Conservation (phyloP, 2,113 vertebrate genomes). For the Vidua macroura region DNA sequence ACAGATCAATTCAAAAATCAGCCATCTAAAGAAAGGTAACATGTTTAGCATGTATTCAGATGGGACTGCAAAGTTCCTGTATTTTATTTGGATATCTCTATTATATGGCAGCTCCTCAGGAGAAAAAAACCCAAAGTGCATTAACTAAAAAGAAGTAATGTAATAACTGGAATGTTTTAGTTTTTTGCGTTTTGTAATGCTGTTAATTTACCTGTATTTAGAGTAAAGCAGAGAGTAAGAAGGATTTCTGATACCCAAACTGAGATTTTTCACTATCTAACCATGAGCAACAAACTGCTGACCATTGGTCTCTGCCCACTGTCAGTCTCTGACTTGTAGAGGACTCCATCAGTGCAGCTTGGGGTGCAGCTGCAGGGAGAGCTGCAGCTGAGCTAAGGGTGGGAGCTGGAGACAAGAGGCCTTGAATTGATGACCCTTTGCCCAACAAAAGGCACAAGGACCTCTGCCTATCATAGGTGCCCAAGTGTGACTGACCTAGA, state of each 20-base stretch:
- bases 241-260: neutral
- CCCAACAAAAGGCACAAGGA: neutral
- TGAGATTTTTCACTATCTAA: neutral
- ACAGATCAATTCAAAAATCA: slow-evolving; percentile 33
- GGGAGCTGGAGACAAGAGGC: neutral
- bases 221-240: neutral
- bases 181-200: neutral
- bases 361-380: neutral
- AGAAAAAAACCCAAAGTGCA: neutral
- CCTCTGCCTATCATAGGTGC: neutral
- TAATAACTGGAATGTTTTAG: neutral
- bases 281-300: neutral
- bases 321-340: too few species aligned
- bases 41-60: neutral
- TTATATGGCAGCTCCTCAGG: neutral
- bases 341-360: neutral
- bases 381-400: neutral
- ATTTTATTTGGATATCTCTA: neutral
- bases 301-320: neutral
- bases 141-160: neutral
- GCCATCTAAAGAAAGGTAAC: slow-evolving; percentile 1
- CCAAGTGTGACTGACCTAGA: neutral
- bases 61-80: neutral
- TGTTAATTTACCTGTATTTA: neutral
- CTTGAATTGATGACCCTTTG: neutral